Conservation (phyloP, 2,113 vertebrate species). For the Syngnathus floridae region DNA sequence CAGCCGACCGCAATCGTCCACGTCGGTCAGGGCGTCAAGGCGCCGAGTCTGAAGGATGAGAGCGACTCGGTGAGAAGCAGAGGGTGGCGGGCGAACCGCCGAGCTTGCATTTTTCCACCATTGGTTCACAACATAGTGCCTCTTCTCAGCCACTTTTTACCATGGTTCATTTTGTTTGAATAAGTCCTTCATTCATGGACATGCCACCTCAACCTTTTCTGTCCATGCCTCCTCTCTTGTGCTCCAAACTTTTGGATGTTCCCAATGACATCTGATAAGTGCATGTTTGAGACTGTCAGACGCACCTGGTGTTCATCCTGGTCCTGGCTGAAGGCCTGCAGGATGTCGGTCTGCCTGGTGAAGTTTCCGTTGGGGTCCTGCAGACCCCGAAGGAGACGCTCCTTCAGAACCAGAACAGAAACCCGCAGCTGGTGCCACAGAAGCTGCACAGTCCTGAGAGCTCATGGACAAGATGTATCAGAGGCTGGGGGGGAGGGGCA, state of each 20-base stretch:
- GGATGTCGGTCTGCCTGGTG: slow-evolving; percentile 92
- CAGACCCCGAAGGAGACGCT: slow-evolving; percentile 94
- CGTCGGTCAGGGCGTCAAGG: slow-evolving; percentile 89
- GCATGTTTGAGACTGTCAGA: too few species aligned
- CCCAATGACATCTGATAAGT: too few species aligned
- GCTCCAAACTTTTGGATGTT: too few species aligned
- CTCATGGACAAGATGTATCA: neutral
- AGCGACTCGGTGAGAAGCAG: neutral
- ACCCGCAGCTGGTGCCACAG: slow-evolving; percentile 98
- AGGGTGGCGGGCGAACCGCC: too few species aligned
- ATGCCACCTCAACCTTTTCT: too few species aligned
- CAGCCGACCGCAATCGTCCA: slow-evolving; percentile 93
- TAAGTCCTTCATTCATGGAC: too few species aligned
- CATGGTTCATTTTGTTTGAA: too few species aligned
- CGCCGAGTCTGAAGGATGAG: slow-evolving; percentile 77
- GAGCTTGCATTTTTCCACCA: too few species aligned
- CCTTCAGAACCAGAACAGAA: slow-evolving; percentile 91
- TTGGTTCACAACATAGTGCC: too few species aligned
- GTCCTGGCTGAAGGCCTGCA: slow-evolving; percentile 93
- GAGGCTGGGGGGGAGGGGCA: neutral
- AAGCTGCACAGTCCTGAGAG: slow-evolving; percentile 74
- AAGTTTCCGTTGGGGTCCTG: slow-evolving; percentile 99
- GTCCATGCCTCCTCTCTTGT: too few species aligned
- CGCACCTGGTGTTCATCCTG: slow-evolving; percentile 76
- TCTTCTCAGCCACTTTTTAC: too few species aligned